phyloP scores from a whole-genome alignment of 1,140 invertebrate genomes.

The Himalopsyche phryganea region DNA sequence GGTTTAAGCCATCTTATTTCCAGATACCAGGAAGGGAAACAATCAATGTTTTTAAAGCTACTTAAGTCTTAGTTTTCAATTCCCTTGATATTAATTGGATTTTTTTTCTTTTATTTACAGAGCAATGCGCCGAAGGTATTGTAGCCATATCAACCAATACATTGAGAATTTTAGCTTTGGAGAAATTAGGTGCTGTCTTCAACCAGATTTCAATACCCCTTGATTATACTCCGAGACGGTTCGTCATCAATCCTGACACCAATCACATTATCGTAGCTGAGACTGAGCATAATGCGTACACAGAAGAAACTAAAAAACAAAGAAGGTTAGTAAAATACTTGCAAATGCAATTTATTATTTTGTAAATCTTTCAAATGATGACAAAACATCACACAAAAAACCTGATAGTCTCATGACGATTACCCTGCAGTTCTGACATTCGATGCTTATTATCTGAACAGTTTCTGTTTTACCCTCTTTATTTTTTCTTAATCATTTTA shows the following conservation, averaged over 20 bases:
- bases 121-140: slow-evolving; percentile 99
- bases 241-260: slow-evolving; percentile 90
- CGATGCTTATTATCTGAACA: neutral
- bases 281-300: slow-evolving; percentile 98
- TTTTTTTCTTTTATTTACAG: slow-evolving; percentile 47
- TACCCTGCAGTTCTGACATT: slow-evolving; percentile 36
- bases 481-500: slow-evolving; percentile 34
- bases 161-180: slow-evolving; percentile 92
- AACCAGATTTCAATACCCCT: slow-evolving; percentile 91
- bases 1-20: slow-evolving; percentile 14
- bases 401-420: slow-evolving; percentile 29
- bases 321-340: slow-evolving; percentile 60
- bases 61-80: neutral
- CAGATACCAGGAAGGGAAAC: slow-evolving; percentile 25
- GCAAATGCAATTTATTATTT: slow-evolving; percentile 1
- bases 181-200: slow-evolving; percentile 97
- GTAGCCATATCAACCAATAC: slow-evolving; percentile 99
- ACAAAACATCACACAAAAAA: slow-evolving; percentile 40
- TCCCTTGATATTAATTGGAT: neutral
- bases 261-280: slow-evolving; percentile 91
- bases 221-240: slow-evolving; percentile 94
- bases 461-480: slow-evolving; percentile 11
- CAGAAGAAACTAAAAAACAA: slow-evolving; percentile 93
- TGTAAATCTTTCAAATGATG: slow-evolving; percentile 39
- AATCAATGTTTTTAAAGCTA: neutral